These are phyloP conservation scores for Characodon lateralis DNA, from an alignment of 2,797 vertebrate species.

Conservation along the genomic window DNA sequence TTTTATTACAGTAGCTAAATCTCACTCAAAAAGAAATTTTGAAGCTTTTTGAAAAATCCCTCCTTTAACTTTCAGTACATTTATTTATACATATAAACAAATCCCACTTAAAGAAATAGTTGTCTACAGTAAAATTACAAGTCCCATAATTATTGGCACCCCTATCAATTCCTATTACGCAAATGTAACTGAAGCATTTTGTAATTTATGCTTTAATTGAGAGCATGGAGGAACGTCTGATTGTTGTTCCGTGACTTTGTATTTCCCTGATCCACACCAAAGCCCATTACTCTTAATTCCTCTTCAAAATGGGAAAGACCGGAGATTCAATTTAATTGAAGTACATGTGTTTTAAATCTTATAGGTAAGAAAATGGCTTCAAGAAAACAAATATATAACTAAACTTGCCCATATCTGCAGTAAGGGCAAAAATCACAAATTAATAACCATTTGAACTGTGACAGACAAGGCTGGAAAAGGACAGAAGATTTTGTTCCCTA, in stretches of 20 bases:
- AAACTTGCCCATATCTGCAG: neutral
- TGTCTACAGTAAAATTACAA: neutral
- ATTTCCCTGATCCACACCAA: neutral
- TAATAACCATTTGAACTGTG: neutral
- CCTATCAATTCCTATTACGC: neutral
- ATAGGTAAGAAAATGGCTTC: neutral
- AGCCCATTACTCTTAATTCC: neutral
- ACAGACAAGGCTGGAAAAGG: neutral
- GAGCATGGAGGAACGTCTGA: neutral
- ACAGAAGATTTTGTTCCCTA: neutral
- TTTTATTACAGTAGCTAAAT: neutral
- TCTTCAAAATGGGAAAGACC: neutral
- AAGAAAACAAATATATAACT: too few species aligned
- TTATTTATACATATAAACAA: neutral
- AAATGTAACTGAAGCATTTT: neutral
- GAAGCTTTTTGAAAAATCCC: neutral
- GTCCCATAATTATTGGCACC: neutral
- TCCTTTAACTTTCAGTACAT: neutral
- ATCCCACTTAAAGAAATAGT: neutral
- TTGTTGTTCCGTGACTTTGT: neutral
- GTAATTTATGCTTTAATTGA: neutral
- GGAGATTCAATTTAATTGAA: too few species aligned
- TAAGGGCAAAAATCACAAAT: neutral
- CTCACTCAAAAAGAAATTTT: neutral
- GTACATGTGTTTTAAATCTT: neutral